These are phyloP conservation scores for Drosophila ustulata DNA, from an alignment of 2,888 invertebrate genomes.

Conservation along the genomic window DNA sequence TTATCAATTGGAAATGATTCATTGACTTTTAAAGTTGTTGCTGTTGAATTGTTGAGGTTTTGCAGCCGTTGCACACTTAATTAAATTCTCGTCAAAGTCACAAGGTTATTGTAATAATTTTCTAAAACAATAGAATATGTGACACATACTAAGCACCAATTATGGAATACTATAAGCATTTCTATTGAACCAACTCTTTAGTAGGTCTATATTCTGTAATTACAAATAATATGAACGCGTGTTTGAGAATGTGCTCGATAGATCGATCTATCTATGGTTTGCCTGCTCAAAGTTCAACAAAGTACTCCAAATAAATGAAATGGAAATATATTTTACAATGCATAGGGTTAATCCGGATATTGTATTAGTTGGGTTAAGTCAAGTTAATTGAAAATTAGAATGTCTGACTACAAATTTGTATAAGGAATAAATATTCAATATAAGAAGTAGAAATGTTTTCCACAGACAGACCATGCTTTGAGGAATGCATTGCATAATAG, in stretches of 20 bases:
- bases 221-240: background rate
- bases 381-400: too few species aligned
- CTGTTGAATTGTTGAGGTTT: slow-evolving; percentile 3
- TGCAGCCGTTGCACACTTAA: slow-evolving; percentile 32
- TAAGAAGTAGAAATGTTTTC: too few species aligned
- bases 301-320: background rate
- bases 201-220: background rate
- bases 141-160: slow-evolving; percentile 28
- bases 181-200: slow-evolving; percentile 1
- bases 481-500: too few species aligned
- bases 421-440: too few species aligned
- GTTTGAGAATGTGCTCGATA: slow-evolving; percentile 9
- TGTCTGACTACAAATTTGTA: too few species aligned
- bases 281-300: background rate
- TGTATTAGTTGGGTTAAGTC: too few species aligned
- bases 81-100: slow-evolving; percentile 27
- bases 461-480: background rate
- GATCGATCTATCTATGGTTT: background rate
- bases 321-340: too few species aligned
- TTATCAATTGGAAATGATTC: slow-evolving; percentile 17
- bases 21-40: slow-evolving; percentile 9
- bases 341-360: too few species aligned
- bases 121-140: slow-evolving; percentile 18
- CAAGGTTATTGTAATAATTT: slow-evolving; percentile 54
- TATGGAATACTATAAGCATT: background rate